phyloP scores from a whole-genome alignment of 2,113 vertebrate genomes.

The Lota lota region DNA sequence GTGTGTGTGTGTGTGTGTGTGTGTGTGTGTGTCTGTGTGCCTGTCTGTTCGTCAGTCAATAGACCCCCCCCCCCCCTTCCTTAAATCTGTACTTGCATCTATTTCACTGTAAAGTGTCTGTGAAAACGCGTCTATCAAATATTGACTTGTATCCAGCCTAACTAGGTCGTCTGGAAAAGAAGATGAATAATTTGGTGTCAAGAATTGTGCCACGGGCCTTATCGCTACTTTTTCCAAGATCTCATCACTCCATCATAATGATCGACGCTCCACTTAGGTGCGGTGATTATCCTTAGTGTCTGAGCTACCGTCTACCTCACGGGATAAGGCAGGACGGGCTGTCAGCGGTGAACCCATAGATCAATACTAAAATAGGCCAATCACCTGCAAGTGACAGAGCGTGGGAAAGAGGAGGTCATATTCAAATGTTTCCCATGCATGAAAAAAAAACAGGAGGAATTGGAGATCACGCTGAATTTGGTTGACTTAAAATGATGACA shows the following conservation, averaged over 20 bases:
- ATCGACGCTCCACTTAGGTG: slow-evolving; percentile 27
- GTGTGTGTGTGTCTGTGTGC: no score
- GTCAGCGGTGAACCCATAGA: slow-evolving; percentile 23
- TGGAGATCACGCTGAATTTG: no score
- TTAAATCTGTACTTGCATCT: no score
- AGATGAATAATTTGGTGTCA: slow-evolving; percentile 18
- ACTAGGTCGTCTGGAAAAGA: slow-evolving; percentile 19
- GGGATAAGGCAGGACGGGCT: slow-evolving; percentile 11
- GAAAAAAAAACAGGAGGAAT: no score
- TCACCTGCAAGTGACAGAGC: slow-evolving; percentile 3
- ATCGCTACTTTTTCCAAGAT: slow-evolving; percentile 19
- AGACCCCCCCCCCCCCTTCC: no score
- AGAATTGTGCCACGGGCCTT: slow-evolving; percentile 11
- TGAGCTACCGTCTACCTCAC: slow-evolving; percentile 5
- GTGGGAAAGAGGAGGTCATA: no score
- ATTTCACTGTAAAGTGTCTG: no score
- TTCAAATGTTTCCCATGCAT: no score
- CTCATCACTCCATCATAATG: slow-evolving; percentile 31
- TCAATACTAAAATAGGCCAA: slow-evolving; percentile 23
- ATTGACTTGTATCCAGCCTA: slow-evolving; percentile 24
- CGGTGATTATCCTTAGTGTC: slow-evolving; percentile 24
- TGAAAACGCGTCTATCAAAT: no score
- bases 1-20: no score
- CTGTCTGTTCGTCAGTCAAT: no score
- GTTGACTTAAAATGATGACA: no score